Conservation (phyloP, 2,797 vertebrate species). For the Capromys pilorides region DNA sequence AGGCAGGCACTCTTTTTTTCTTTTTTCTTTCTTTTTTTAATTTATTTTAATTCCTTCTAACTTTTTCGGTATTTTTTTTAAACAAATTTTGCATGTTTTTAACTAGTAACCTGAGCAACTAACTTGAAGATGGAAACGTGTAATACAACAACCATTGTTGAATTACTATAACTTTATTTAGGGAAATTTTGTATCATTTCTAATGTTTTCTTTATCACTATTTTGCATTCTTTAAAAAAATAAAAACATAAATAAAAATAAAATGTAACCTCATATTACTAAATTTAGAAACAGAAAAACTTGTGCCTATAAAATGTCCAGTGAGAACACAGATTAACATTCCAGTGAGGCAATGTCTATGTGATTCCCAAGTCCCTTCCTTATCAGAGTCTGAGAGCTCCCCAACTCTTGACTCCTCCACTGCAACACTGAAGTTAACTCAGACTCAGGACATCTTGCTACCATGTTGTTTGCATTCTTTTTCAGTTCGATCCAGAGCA, state of each 20-base stretch:
- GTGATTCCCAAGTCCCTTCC: not conserved
- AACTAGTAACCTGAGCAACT: too few species aligned
- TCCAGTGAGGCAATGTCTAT: not conserved
- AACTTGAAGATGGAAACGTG: too few species aligned
- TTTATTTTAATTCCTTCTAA: too few species aligned
- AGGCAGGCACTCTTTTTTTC: too few species aligned
- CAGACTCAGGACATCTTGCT: not conserved
- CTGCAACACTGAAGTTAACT: not conserved
- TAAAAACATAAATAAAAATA: not conserved
- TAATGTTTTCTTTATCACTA: too few species aligned
- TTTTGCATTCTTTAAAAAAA: too few species aligned
- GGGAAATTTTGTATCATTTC: too few species aligned
- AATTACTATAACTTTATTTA: too few species aligned
- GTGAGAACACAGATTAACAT: not conserved
- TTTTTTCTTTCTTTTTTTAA: too few species aligned
- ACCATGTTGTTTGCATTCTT: not conserved
- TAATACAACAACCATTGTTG: too few species aligned
- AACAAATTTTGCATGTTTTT: too few species aligned
- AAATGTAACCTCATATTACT: not conserved
- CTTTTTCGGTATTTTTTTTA: too few species aligned
- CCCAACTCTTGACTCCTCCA: not conserved
- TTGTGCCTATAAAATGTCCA: not conserved
- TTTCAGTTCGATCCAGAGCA: not conserved
- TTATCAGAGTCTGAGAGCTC: not conserved
- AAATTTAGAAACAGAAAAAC: not conserved